phyloP scores from a whole-genome alignment of 2,113 vertebrate species.

The Lasiurus cinereus region DNA sequence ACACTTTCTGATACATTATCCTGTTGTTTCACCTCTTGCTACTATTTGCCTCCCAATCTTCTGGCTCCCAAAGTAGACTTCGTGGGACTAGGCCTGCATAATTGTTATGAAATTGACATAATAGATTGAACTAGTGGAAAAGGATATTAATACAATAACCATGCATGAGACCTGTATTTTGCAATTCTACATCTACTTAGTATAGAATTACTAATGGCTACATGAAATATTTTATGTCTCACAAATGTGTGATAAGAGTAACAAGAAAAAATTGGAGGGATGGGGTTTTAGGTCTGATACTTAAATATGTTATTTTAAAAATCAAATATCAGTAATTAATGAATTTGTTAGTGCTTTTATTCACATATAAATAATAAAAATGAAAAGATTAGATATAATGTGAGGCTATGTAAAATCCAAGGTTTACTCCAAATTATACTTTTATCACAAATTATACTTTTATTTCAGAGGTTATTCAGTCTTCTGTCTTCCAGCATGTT shows the following conservation, averaged over 20 bases:
- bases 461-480: neutral
- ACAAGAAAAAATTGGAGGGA: neutral
- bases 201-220: neutral
- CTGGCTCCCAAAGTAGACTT: neutral
- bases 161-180: neutral
- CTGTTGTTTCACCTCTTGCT: neutral
- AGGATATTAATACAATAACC: neutral
- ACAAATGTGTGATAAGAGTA: neutral
- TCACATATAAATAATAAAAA: neutral
- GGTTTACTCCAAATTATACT: neutral
- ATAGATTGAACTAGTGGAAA: neutral
- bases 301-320: conserved; percentile 25
- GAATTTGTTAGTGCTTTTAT: neutral
- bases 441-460: neutral
- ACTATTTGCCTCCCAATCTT: neutral
- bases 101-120: neutral
- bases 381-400: neutral
- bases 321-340: neutral
- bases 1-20: neutral
- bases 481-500: neutral
- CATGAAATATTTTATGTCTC: neutral
- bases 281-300: neutral
- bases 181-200: neutral
- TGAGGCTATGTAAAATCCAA: neutral
- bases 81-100: neutral